Evolutionary conservation across 2,797 vertebrate species (phyloP).

Genomic region (Cyprinodon diabolis): DNA sequence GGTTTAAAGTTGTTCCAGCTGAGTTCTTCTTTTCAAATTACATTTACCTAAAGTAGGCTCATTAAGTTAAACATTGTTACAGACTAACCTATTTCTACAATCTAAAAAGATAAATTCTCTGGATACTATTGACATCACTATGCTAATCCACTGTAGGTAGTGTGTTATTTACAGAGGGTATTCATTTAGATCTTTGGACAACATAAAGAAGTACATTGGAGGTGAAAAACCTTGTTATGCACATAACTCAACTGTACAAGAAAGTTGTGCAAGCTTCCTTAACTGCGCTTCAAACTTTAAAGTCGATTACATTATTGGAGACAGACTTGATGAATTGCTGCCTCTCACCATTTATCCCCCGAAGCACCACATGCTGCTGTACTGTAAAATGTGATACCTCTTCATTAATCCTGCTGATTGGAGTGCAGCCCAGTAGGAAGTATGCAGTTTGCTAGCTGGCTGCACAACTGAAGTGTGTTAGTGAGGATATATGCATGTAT

Average conservation of each 20-base stretch:
- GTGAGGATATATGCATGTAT: slow-evolving; percentile 9
- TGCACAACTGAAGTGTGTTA: slow-evolving; percentile 39
- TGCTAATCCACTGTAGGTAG: slow-evolving; percentile 28
- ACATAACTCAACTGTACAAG: slow-evolving; percentile 66
- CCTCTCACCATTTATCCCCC: slow-evolving; percentile 59
- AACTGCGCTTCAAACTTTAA: slow-evolving; percentile 58
- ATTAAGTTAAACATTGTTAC: slow-evolving; percentile 41
- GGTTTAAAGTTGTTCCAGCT: slow-evolving; percentile 30
- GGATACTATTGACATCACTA: slow-evolving; percentile 45
- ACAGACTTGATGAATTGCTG: slow-evolving; percentile 73
- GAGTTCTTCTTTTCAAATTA: slow-evolving; percentile 32
- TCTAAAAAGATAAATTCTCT: slow-evolving; percentile 34
- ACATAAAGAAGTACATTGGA: slow-evolving; percentile 65
- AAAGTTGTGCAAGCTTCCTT: slow-evolving; percentile 67
- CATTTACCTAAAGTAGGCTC: slow-evolving; percentile 20
- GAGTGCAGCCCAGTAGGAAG: slow-evolving; percentile 71
- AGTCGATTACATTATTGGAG: slow-evolving; percentile 73
- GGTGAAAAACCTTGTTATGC: slow-evolving; percentile 71
- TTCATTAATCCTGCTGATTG: slow-evolving; percentile 82
- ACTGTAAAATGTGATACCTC: slow-evolving; percentile 78
- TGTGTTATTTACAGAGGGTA: slow-evolving; percentile 58
- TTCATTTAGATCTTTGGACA: slow-evolving; percentile 58
- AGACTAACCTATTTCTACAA: slow-evolving; percentile 53
- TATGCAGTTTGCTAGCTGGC: slow-evolving; percentile 55
- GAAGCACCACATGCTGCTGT: slow-evolving; percentile 61